Base-by-base conservation (phyloP, 2,888 invertebrate genomes). In the Abrostola triplasia region DNA sequence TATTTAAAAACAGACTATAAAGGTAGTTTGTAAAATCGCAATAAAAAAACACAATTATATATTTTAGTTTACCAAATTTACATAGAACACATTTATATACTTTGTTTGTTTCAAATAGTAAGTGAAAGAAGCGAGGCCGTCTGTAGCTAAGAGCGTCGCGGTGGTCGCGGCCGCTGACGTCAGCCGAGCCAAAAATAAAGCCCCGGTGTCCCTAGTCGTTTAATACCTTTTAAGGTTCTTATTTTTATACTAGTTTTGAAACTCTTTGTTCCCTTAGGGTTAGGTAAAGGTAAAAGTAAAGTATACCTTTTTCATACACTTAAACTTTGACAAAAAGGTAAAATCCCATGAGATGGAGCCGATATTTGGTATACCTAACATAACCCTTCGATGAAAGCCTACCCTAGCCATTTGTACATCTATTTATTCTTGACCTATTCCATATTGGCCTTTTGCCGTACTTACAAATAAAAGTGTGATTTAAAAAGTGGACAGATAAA, bases 201-300 rank as follows among this genome's bases (percentile, higher is more conserved):
- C 37, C 50, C 51, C 36, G 8, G 63, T 37, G 55, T 10, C 52
- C 48, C 54, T 35, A 72, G 40, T 54, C 42, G 54, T 41, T 73
- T 73, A 70, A 57, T 73, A 63, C 55, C 74, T 41, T n/a, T 42
- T 69, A 73, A 62, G 57, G 50, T 62, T 70, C 55, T 63, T 73
- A 67, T 73, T 67, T 67, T 58, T 48, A 47, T 40, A 50, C 41
- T 52, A 73, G 51, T 68, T 68, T 68, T 10, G 35, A 36, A 41
- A 61, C 52, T 47, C 48, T 56, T 52, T 51, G 40, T 24, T 44
- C 13, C n/a, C 53, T 41, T 10, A 70, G 42, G 13, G 40, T 11
- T 37, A 24, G 36, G 41, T 37, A 64, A 36, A 64, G 11, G 42
- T 49, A 47, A 47, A 47, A 12, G 44, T 9, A 47, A 47, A 47